Conservation (phyloP, 2,113 vertebrate genomes). For the Larimichthys polyactis region DNA sequence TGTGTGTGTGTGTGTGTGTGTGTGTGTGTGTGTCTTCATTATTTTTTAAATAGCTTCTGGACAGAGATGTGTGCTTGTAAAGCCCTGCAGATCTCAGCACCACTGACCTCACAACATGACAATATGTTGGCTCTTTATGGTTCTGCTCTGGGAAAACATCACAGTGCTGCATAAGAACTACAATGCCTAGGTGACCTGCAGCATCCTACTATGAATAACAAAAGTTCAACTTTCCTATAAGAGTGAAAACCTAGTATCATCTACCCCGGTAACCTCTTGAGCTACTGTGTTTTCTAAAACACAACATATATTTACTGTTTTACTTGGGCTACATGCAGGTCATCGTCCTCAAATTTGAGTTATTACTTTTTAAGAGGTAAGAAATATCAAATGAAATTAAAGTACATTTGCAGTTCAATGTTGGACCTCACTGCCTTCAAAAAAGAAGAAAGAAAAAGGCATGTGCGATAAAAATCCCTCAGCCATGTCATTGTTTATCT, state of each 20-base stretch:
- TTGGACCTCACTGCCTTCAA: not conserved
- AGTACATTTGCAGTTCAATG: not conserved
- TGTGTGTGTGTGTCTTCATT: slow-evolving; percentile 8
- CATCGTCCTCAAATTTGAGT: not conserved
- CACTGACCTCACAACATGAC: slow-evolving; percentile 55
- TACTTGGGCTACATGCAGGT: not conserved
- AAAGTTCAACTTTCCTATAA: slow-evolving; percentile 24
- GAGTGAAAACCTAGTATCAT: not conserved
- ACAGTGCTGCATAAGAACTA: slow-evolving; percentile 30
- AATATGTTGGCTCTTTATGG: slow-evolving; percentile 39
- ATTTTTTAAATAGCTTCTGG: slow-evolving; percentile 15
- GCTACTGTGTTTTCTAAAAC: not conserved
- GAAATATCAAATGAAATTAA: no score
- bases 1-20: not conserved
- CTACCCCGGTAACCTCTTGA: not conserved
- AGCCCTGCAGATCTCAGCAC: slow-evolving; percentile 47
- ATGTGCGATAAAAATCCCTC: not conserved
- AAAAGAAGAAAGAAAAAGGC: not conserved
- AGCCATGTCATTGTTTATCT: not conserved
- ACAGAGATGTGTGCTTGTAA: slow-evolving; percentile 7
- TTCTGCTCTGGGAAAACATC: slow-evolving; percentile 35
- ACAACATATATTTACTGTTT: not conserved
- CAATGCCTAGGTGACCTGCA: slow-evolving; percentile 19
- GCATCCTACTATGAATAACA: slow-evolving; percentile 21
- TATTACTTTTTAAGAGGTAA: not conserved